Percentiles rank a stretch among this genome's conserved stretches.
phyloP scores from a whole-genome alignment of 2,888 invertebrate genomes.

The Ornithoptera alexandrae region DNA sequence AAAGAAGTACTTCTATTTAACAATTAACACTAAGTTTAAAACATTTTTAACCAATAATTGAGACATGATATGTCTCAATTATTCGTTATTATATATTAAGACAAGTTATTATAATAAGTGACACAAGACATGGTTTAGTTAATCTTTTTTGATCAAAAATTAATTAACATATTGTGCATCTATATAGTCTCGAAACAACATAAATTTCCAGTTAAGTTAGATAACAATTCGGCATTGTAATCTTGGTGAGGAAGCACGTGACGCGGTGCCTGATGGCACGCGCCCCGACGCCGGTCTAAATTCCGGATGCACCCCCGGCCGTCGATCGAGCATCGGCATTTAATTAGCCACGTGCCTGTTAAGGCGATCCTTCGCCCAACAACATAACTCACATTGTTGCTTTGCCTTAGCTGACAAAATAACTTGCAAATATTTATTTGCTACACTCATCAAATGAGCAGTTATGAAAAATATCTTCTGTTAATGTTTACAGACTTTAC shows the following conservation, averaged over 20 bases:
- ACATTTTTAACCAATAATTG: too few species aligned
- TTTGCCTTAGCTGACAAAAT: slow-evolving; percentile 60
- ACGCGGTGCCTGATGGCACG: slow-evolving; percentile 47
- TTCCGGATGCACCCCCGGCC: slow-evolving; percentile 59
- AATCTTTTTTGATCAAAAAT: too few species aligned
- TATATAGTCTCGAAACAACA: slow-evolving; percentile 1
- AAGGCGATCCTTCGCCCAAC: slow-evolving; percentile 52
- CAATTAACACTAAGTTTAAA: too few species aligned
- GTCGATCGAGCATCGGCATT: slow-evolving; percentile 66
- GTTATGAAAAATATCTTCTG: too few species aligned
- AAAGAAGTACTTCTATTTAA: too few species aligned
- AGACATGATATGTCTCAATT: too few species aligned
- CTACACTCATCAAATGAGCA: not conserved
- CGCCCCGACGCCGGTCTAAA: slow-evolving; percentile 50
- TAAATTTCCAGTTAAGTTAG: slow-evolving; percentile 49
- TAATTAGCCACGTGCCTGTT: slow-evolving; percentile 76
- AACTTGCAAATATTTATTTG: slow-evolving; percentile 40
- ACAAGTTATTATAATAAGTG: too few species aligned
- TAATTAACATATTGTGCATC: not conserved
- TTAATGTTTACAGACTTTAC: too few species aligned
- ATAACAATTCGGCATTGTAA: slow-evolving; percentile 63
- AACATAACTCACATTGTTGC: slow-evolving; percentile 66
- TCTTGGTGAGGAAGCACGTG: slow-evolving; percentile 51
- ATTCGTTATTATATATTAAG: too few species aligned
- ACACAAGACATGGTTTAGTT: too few species aligned